Evolutionary conservation across 1,140 invertebrate species (phyloP).

Genomic region (Daktulosphaira vitifoliae): DNA sequence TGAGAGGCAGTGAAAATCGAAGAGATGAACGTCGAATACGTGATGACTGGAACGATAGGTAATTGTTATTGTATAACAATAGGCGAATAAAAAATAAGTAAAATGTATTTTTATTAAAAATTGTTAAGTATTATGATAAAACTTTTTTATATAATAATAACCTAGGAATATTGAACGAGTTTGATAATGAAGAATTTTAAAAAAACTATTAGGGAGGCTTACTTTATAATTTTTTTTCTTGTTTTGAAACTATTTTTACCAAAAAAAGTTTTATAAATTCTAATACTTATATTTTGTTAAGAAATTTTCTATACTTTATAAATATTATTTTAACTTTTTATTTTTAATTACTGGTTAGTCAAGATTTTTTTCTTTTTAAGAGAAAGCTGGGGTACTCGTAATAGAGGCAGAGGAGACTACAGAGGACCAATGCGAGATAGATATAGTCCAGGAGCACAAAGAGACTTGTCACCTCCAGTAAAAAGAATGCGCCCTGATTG

Average conservation of each 20-base stretch:
- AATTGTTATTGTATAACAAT: too few species aligned
- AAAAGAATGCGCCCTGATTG: constrained; percentile 73
- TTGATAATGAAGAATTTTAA: neutral
- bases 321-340: neutral
- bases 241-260: too few species aligned
- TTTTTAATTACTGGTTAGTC: too few species aligned
- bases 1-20: constrained; percentile 55
- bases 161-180: too few species aligned
- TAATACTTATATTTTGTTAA: too few species aligned
- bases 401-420: constrained; percentile 49
- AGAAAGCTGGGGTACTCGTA: constrained; percentile 51
- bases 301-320: neutral
- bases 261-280: too few species aligned
- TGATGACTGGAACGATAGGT: constrained; percentile 69
- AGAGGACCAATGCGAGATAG: constrained; percentile 46
- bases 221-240: too few species aligned
- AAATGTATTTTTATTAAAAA: constrained; percentile 33
- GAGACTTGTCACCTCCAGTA: constrained; percentile 63
- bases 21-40: constrained; percentile 57
- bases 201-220: too few species aligned
- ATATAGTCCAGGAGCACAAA: constrained; percentile 59
- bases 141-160: neutral
- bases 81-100: too few species aligned
- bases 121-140: neutral
- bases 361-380: constrained; percentile 45